A percentile compares a stretch with the other conserved stretches of the same genome.
Evolutionary conservation across 2,113 vertebrate species (phyloP).

Genomic region (Labeo catla): DNA sequence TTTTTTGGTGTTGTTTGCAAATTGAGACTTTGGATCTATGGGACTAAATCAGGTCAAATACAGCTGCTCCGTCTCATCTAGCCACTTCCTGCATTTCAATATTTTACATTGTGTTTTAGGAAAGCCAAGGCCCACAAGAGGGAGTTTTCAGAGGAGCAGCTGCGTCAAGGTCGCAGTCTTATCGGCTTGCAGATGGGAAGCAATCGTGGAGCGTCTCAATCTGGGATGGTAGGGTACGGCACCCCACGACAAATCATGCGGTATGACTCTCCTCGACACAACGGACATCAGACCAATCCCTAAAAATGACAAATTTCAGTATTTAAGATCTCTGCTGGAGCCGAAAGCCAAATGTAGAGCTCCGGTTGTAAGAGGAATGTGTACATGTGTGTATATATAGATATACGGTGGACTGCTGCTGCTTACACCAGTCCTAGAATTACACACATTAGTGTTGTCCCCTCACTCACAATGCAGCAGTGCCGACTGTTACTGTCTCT

Average conservation of each 20-base stretch:
- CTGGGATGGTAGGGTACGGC: conserved; percentile 81
- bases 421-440: conserved; percentile 6
- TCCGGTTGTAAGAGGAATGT: conserved; percentile 6
- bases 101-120: conserved; percentile 64
- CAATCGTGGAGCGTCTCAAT: conserved; percentile 84
- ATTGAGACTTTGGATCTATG: background rate
- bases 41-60: background rate
- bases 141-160: conserved; percentile 82
- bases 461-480: conserved; percentile 11
- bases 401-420: background rate
- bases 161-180: conserved; percentile 83
- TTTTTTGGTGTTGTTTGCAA: background rate
- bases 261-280: conserved; percentile 53
- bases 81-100: background rate
- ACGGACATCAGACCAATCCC: conserved; percentile 41
- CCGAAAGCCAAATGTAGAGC: background rate
- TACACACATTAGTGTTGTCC: conserved; percentile 9
- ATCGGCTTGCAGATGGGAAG: conserved; percentile 88
- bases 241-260: conserved; percentile 85
- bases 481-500: background rate
- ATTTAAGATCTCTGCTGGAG: background rate
- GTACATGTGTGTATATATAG: conserved; percentile 8
- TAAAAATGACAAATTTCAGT: conserved; percentile 24
- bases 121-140: conserved; percentile 83
- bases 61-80: background rate